Evolutionary conservation across 2,888 invertebrate genomes (phyloP).

Genomic region (Exephanes ischioxanthus): DNA sequence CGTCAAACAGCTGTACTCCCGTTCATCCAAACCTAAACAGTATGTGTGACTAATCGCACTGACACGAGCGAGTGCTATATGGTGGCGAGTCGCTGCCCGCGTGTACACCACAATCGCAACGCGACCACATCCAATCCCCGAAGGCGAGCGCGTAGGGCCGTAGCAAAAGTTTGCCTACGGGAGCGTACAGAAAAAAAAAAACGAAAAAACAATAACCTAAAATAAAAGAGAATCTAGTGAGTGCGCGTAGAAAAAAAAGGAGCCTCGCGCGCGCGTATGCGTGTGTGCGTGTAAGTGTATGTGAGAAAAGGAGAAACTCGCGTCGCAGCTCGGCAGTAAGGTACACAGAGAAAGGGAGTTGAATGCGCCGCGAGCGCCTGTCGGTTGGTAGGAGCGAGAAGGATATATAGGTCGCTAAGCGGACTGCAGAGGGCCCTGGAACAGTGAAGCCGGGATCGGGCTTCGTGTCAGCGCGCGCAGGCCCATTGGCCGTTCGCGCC

Average conservation of each 20-base stretch:
- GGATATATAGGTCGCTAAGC: constrained; percentile 58
- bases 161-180: constrained; percentile 27
- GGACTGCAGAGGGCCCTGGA: constrained; percentile 68
- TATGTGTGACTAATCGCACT: constrained; percentile 19
- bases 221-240: constrained; percentile 10
- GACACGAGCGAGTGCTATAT: constrained; percentile 20
- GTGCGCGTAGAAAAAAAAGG: not conserved
- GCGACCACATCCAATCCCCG: constrained; percentile 41
- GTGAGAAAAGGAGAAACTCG: constrained; percentile 61
- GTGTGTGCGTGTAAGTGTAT: constrained; percentile 35
- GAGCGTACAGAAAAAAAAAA: not conserved
- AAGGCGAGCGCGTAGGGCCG: constrained; percentile 25
- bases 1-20: not conserved
- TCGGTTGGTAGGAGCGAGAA: constrained; percentile 38
- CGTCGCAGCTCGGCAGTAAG: constrained; percentile 29
- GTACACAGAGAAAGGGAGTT: constrained; percentile 37
- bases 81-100: constrained; percentile 9
- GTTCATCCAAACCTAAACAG: not conserved
- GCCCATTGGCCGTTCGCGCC: constrained; percentile 33
- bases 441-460: constrained; percentile 72
- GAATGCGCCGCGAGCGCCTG: constrained; percentile 27
- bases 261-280: constrained; percentile 26
- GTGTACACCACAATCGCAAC: constrained; percentile 31
- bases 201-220: not conserved
- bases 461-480: constrained; percentile 68